Evolutionary conservation across 2,888 invertebrate species (phyloP).

Genomic region (Cerceris rybyensis): DNA sequence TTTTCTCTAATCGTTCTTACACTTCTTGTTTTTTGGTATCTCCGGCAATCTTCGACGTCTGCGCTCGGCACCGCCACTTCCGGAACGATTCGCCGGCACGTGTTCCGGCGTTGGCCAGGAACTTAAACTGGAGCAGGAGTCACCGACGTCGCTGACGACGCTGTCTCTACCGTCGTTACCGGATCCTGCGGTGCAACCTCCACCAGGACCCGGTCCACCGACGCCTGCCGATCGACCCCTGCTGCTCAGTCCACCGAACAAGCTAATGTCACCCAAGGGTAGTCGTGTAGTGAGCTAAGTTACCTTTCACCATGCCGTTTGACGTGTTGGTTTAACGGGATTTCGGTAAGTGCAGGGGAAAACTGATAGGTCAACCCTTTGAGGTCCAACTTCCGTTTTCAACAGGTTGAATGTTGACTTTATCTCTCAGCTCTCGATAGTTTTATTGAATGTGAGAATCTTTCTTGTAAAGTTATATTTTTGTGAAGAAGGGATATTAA

Average conservation of each 20-base stretch:
- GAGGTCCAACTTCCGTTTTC: not conserved
- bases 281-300: slow-evolving; percentile 68
- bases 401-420: too few species aligned
- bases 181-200: slow-evolving; percentile 72
- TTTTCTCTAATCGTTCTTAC: slow-evolving; percentile 83
- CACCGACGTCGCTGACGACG: slow-evolving; percentile 78
- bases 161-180: slow-evolving; percentile 76
- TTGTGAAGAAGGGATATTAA: too few species aligned
- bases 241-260: slow-evolving; percentile 79
- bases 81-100: slow-evolving; percentile 70
- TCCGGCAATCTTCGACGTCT: slow-evolving; percentile 93
- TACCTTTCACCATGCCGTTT: slow-evolving; percentile 62
- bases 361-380: not conserved
- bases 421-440: too few species aligned
- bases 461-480: too few species aligned
- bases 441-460: too few species aligned
- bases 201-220: slow-evolving; percentile 65
- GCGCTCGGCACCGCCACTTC: slow-evolving; percentile 83
- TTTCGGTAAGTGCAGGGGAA: not conserved
- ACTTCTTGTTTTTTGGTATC: slow-evolving; percentile 94
- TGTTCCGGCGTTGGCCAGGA: slow-evolving; percentile 80
- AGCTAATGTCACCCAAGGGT: slow-evolving; percentile 78
- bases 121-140: slow-evolving; percentile 77
- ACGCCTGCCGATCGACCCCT: slow-evolving; percentile 74
- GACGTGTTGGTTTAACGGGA: slow-evolving; percentile 15